Evolutionary conservation across 2,888 invertebrate species (phyloP).

Genomic region (Phyto melanocephala): DNA sequence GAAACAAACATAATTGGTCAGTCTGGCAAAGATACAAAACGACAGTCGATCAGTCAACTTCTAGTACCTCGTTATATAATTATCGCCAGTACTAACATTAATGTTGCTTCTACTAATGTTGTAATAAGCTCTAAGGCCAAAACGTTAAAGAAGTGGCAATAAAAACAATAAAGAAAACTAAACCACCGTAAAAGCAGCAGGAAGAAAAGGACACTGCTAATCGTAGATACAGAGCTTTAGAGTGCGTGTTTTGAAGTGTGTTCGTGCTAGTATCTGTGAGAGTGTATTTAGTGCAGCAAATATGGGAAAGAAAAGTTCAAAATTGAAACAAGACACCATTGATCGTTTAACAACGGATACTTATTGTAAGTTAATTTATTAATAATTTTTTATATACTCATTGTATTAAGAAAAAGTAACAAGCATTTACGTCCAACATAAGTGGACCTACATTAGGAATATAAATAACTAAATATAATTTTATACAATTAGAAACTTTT

Average conservation of each 20-base stretch:
- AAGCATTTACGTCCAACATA: not conserved
- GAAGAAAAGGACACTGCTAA: not conserved
- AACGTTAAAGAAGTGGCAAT: not conserved
- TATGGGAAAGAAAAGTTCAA: conserved; percentile 98
- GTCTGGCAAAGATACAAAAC: too few relatives aligned
- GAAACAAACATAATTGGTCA: not conserved
- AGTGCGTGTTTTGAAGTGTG: not conserved
- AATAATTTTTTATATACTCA: not conserved
- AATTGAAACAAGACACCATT: conserved; percentile 96
- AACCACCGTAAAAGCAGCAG: not conserved
- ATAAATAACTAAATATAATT: conserved; percentile 27
- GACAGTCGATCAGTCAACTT: too few relatives aligned
- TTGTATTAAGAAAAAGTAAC: not conserved
- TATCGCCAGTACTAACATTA: too few relatives aligned
- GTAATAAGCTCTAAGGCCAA: too few relatives aligned
- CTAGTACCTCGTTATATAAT: too few relatives aligned
- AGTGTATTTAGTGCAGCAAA: conserved; percentile 71
- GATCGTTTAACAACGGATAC: conserved; percentile 94
- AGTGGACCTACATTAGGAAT: not conserved
- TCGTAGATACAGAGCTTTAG: not conserved
- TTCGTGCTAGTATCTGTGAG: not conserved
- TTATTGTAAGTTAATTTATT: conserved; percentile 87
- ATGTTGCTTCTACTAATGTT: too few relatives aligned
- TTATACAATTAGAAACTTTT: not conserved
- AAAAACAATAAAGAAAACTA: not conserved